These are phyloP conservation scores for Anthoscopus minutus DNA, from an alignment of 2,113 vertebrate species.

Conservation along the genomic window DNA sequence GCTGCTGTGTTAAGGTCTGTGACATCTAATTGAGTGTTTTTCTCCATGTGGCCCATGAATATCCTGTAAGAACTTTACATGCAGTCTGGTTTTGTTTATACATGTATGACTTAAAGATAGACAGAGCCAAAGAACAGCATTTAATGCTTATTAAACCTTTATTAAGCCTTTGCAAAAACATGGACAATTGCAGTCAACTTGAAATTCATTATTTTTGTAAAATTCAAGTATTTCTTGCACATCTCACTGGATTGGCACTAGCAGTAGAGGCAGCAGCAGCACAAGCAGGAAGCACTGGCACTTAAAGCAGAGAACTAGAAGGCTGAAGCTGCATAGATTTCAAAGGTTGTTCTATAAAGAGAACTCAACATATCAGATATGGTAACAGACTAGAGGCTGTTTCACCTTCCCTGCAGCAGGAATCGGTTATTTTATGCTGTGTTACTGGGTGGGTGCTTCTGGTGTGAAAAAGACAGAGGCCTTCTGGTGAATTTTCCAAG, in stretches of 20 bases:
- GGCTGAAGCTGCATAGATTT: slow-evolving; percentile 16
- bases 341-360: background rate
- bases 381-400: background rate
- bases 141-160: slow-evolving; percentile 41
- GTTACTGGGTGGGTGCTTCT: slow-evolving; percentile 2
- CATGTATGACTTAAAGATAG: background rate
- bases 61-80: background rate
- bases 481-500: slow-evolving; percentile 18
- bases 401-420: background rate
- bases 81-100: background rate
- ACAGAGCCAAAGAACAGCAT: background rate
- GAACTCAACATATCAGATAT: background rate
- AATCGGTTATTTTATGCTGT: background rate
- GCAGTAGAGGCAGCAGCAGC: background rate
- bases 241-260: background rate
- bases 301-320: background rate
- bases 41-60: background rate
- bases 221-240: slow-evolving; percentile 27
- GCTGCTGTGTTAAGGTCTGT: background rate
- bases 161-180: slow-evolving; percentile 36
- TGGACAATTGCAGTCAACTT: background rate
- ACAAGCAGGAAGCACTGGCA: background rate
- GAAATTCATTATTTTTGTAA: background rate
- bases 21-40: background rate
- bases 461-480: slow-evolving; percentile 2